phyloP scores from a whole-genome alignment of 2,888 invertebrate species.

The Platycheirus albimanus region DNA sequence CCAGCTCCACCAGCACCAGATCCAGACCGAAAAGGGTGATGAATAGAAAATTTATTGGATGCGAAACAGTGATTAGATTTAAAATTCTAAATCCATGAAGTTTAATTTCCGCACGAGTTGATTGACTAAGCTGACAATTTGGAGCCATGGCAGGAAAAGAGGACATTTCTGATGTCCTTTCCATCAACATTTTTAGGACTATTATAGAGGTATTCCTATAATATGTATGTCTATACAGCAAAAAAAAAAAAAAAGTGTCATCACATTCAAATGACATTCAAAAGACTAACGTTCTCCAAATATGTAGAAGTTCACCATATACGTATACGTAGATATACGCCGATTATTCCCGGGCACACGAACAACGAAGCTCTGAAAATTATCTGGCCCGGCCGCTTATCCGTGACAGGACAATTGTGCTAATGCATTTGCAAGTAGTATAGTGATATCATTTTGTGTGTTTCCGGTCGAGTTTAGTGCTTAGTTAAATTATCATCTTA shows the following conservation, averaged over 20 bases:
- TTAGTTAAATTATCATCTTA: slow-evolving; percentile 27
- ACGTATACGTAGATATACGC: neutral
- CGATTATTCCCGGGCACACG: slow-evolving; percentile 11
- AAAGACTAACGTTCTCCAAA: slow-evolving; percentile 22
- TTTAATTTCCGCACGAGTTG: slow-evolving; percentile 69
- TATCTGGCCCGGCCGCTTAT: slow-evolving; percentile 43
- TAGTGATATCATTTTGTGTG: slow-evolving; percentile 49
- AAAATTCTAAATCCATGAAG: slow-evolving; percentile 65
- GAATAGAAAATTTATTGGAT: slow-evolving; percentile 55
- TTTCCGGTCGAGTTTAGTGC: slow-evolving; percentile 40
- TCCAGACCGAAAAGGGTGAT: slow-evolving; percentile 27
- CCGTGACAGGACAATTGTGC: slow-evolving; percentile 61
- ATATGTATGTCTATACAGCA: neutral
- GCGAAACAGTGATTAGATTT: slow-evolving; percentile 62
- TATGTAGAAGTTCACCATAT: slow-evolving; percentile 44
- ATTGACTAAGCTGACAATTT: slow-evolving; percentile 63
- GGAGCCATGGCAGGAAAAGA: slow-evolving; percentile 27
- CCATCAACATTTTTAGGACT: neutral
- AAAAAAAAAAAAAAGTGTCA: slow-evolving; percentile 7
- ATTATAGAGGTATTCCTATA: neutral
- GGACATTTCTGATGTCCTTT: slow-evolving; percentile 24
- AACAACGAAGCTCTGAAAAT: slow-evolving; percentile 21
- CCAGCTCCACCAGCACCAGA: no score
- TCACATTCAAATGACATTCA: slow-evolving; percentile 50
- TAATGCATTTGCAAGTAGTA: slow-evolving; percentile 58